Evolutionary conservation across 2,113 vertebrate species (phyloP), one percentile per base, ranked within the genome.

Genomic region (Natator depressus): DNA sequence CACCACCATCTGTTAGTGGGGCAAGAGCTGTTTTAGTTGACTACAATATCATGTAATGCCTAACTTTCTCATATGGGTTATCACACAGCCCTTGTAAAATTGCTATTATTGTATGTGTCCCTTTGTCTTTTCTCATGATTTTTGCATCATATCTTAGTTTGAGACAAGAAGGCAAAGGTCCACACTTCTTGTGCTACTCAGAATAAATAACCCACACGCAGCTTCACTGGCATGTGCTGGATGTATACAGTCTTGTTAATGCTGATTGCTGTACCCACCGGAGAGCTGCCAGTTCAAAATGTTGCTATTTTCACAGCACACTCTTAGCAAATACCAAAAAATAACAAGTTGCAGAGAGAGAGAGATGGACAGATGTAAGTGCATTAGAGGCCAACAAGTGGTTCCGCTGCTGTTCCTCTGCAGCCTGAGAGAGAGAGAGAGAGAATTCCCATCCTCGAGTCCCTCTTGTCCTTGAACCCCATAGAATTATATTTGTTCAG

Each of bases 191-290:
- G 5, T 83, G 19, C 75, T 91, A 88, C 82, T 19, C 47, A 51
- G 55, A 51, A 19, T 75, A n/a, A 49, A 25, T 87, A 2, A 2
- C 53, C 8, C 25, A 82, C 57, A 55, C 55, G 1, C 79, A 62
- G 27, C 46, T 81, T 22, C 51, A 0, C 0, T 62, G 53, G 35
- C 25, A 59, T 7, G 1, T 85, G 3, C 49, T 72, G 42, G 19
- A 72, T 72, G 35, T 72, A 22, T 72, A 38, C 65, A 38, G 50
- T 72, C 85, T 89, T 50, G 25, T 62, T 75, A 83, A 2, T 91
- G 35, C 25, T 38, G 13, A 2, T 90, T 84, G 57, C 54, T 83
- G 9, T 92, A 91, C n/a, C 47, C 42, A 69, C 62, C 14, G 4
- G 16, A 69, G 38, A 76, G 72, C 42, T 76, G 7, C 22, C 75